Evolutionary conservation across 2,888 invertebrate genomes (phyloP), one percentile per base, ranked within the genome.

Genomic region (Allolobophora icterica): DNA sequence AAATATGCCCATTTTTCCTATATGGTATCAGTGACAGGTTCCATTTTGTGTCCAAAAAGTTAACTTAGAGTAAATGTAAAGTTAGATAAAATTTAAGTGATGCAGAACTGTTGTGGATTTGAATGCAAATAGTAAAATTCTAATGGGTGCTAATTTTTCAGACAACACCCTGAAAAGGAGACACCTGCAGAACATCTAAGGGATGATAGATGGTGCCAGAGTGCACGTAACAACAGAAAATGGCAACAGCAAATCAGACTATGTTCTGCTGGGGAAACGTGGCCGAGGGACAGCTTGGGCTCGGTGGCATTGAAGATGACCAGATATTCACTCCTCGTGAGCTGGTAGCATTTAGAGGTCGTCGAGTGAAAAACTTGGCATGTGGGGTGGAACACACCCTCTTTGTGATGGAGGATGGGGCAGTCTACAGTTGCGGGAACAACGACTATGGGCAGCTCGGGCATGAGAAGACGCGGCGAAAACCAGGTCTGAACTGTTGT

Each of bases 381-480:
- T 97, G 98, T 94, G 98, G 98, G 38, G 97, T 97, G 93, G 97
- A 97, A 93, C 98, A 98, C 95, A 97, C 98, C 0, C 95, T 98
- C 30, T 96, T 98, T 92, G 96, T 98, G 0, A 97, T 97, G 0
- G 96, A 96, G 92, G 96, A 97, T 94, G 98, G 99, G 21, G 96
- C 97, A 94, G 96, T 99, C 15, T 98, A 97, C 95, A 97, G 98
- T 3, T 99, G 98, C 96, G 99, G 99, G 1, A 97, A 96, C 94
- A 99, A 99, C 96, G 98, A 98, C 94, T 97, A 97, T 94, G 98
- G 98, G 0, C 99, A 99, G 95, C 96, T 99, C 91, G 99, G 99
- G 13, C 97, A 97, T 83, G 92, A 93, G 15, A 94, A 93, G 45
- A 91, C 93, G n/a, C 91, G 94, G 30, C 95, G 94, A 84, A 94